Conservation (phyloP, 2,113 vertebrate genomes). For the Diglossa brunneiventris region DNA sequence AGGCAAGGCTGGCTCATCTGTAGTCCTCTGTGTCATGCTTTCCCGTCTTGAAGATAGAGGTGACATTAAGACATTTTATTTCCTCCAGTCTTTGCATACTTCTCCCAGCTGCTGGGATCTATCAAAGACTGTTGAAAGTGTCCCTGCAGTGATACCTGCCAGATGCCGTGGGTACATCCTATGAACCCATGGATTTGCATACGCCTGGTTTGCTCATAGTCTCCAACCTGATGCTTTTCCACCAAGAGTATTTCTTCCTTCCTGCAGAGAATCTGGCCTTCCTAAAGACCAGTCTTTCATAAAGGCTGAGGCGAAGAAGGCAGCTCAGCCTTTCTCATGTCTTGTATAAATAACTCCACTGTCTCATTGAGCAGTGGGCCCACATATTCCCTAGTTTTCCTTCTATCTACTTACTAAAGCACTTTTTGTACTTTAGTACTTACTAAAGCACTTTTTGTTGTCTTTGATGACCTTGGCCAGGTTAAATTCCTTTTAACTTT, state of each 20-base stretch:
- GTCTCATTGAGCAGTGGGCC: accelerated
- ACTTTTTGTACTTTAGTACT: neutral
- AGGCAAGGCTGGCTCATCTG: neutral
- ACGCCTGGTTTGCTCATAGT: neutral
- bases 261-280: neutral
- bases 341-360: neutral
- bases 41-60: neutral
- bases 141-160: neutral
- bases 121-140: neutral
- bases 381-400: neutral
- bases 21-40: neutral
- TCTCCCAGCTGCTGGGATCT: accelerated
- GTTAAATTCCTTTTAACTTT: neutral
- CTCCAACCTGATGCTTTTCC: neutral
- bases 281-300: neutral
- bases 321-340: neutral
- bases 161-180: accelerated
- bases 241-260: neutral
- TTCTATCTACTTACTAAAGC: neutral
- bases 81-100: neutral
- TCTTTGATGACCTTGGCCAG: neutral
- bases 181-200: neutral
- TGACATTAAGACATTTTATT: neutral
- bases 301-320: neutral
- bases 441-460: neutral